Base-by-base conservation (phyloP, 2,797 vertebrate genomes). In the Knipowitschia caucasica region DNA sequence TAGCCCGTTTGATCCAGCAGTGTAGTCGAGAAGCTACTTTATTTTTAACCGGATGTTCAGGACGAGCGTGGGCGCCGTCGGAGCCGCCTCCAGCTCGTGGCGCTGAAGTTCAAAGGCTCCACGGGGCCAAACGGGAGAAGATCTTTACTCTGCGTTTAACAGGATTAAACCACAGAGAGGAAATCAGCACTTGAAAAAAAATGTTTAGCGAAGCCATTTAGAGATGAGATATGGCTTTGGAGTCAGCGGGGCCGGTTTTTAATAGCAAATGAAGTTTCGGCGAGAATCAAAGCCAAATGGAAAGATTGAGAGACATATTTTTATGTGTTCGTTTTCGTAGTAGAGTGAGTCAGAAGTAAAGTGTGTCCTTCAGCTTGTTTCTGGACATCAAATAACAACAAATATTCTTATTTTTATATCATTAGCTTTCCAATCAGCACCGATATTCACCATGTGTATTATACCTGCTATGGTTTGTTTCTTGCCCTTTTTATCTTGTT, bases 81-180 rank as follows among this genome's bases (percentile, higher is more conserved):
- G 54, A 56, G 47, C 35, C 63, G 45, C 59, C 59, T 30, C 58
- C 38, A 68, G 75, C 52, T 53, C 58, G 71, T 39, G 54, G 43
- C 52, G 50, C 53, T 39, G 33, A 56, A 66, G 63, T 64, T 67
- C 69, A 52, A 39, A 81, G 64, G 71, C 71, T 73, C 78, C 74
- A 77, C 79, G 76, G 61, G 72, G 60, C 62, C 52, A 71, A 62
- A 8, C 24, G 51, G 56, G 59, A 68, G 60, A 59, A 62, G 55
- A 75, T 57, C 65, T 66, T 70, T 69, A 69, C 77, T 80, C 57
- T 74, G 17, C 23, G 61, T 15, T 40, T 78, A 82, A 85, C 61
- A 59, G 67, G 71, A 80, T 85, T 73, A 75, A 7, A 47, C 7
- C 25, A 34, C 52, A 35, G 38, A 14, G 43, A 56, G 57, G 64